Evolutionary conservation across 23 tunicate genomes (phyloP), one percentile per base, ranked within the genome.

Genomic region (Trididemnum clinides): DNA sequence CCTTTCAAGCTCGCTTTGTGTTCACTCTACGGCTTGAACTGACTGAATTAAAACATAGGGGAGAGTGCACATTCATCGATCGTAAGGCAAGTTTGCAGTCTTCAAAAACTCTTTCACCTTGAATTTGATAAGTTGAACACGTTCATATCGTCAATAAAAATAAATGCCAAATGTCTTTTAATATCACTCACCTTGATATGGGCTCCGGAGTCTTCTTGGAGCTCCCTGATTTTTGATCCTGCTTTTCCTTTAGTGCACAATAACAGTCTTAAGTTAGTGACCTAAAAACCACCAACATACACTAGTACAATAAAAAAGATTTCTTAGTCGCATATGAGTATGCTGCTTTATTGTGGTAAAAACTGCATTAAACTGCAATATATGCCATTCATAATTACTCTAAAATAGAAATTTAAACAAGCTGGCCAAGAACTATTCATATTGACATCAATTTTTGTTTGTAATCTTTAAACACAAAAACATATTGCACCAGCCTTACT

Each of bases 171-270:
- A n/a, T n/a, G n/a, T n/a, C n/a, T n/a, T n/a, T n/a, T n/a, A n/a
- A n/a, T 15, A 44, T 15, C 36, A 3, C 5, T 0, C 2, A 92
- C 88, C 64, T 86, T 73, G 26, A 92, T 92, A 37, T 76, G 83
- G n/a, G 97, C 82, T 22, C 82, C 84, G n/a, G 92, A 72, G 15
- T 44, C 51, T 44, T 92, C 85, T 70, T 92, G 88, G 35, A 92
- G 51, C 51, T 92, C 97, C 15, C 86, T 51, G 19, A 92, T 92
- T 65, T 83, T 87, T 26, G 88, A 51, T 26, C 97, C 97, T 28
- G 91, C 97, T 34, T 71, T 87, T 69, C 91, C 91, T 87, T 2
- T 25, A 84, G 39, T 10, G 66, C 20, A 59, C 66, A 59, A 59
- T 59, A 59, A 10, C 66, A 59, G 25, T 10, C 27, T 59, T 19